These are phyloP conservation scores for Muraenolepis orangiensis DNA, from an alignment of 2,797 vertebrate species.

Conservation along the genomic window DNA sequence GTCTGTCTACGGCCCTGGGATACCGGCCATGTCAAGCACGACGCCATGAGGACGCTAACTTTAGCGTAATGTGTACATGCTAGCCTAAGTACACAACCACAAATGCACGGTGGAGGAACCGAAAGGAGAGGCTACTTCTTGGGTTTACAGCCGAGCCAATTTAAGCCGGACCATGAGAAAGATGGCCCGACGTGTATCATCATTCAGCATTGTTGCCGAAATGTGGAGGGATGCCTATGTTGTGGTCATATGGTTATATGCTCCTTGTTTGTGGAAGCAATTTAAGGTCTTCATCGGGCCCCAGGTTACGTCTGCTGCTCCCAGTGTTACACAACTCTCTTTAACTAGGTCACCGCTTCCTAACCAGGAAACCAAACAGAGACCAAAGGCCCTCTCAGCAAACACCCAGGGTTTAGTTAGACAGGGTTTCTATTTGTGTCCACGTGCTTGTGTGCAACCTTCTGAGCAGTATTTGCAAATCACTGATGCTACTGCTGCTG, in stretches of 20 bases:
- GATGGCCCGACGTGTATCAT: neutral
- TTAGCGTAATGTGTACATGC: slow-evolving; percentile 51
- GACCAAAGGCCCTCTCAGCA: neutral
- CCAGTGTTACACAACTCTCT: slow-evolving; percentile 33
- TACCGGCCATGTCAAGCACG: slow-evolving; percentile 34
- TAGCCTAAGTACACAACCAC: slow-evolving; percentile 42
- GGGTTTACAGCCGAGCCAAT: slow-evolving; percentile 34
- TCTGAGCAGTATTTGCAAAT: slow-evolving; percentile 20
- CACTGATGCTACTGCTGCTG: too few species aligned
- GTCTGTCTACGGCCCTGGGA: slow-evolving; percentile 36
- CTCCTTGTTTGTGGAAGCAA: slow-evolving; percentile 38
- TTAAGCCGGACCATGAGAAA: neutral
- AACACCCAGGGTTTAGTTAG: neutral
- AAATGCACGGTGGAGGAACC: slow-evolving; percentile 28
- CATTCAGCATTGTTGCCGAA: neutral
- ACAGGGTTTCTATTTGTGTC: neutral
- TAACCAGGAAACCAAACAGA: neutral
- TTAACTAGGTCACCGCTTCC: slow-evolving; percentile 43
- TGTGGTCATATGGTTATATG: slow-evolving; percentile 19
- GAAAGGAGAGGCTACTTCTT: slow-evolving; percentile 28
- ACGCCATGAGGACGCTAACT: slow-evolving; percentile 47
- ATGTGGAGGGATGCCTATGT: slow-evolving; percentile 27
- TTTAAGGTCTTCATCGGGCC: slow-evolving; percentile 19
- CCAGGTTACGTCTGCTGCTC: neutral
- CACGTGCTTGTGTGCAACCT: slow-evolving; percentile 13